These are phyloP conservation scores for Calliopsis andreniformis DNA, from an alignment of 1,140 invertebrate species.

Conservation along the genomic window DNA sequence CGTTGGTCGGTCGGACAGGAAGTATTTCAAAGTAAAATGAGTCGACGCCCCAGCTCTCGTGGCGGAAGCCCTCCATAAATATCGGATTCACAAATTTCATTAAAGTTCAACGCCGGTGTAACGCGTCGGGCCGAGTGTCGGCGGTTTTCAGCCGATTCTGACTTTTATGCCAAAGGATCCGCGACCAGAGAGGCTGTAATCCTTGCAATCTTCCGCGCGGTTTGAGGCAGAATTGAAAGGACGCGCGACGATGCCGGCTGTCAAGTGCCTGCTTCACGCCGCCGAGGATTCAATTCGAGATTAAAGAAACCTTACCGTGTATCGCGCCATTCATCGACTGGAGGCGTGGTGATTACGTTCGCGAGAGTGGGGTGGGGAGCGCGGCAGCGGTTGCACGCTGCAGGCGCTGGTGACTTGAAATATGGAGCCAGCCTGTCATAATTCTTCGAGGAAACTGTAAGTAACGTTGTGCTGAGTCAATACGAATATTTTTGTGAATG, in stretches of 20 bases:
- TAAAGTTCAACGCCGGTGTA: constrained; percentile 28
- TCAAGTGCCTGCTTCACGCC: constrained; percentile 54
- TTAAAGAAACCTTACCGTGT: constrained; percentile 76
- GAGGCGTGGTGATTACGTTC: constrained; percentile 61
- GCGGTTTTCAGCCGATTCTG: constrained; percentile 37
- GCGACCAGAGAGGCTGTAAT: constrained; percentile 35
- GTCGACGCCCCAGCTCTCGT: not conserved
- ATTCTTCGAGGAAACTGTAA: too few species aligned
- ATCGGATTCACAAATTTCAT: constrained; percentile 61
- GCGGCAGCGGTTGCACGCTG: not conserved
- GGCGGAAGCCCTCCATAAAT: constrained; percentile 60
- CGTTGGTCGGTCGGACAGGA: constrained; percentile 46
- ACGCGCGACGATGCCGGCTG: constrained; percentile 1
- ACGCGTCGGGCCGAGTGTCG: constrained; percentile 9
- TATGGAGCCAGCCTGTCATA: not conserved
- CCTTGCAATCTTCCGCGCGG: constrained; percentile 52
- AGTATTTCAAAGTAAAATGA: constrained; percentile 72
- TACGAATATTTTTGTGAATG: too few species aligned
- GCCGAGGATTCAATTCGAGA: constrained; percentile 70
- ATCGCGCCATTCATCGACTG: constrained; percentile 62
- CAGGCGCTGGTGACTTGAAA: not conserved
- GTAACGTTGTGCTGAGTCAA: too few species aligned
- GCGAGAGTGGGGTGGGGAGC: constrained; percentile 29
- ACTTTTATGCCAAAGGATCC: constrained; percentile 29
- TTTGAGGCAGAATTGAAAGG: constrained; percentile 57